Evolutionary conservation across 2,797 vertebrate genomes (phyloP), one percentile per base, ranked within the genome.

Genomic region (Petrocephalus schoutedeni): DNA sequence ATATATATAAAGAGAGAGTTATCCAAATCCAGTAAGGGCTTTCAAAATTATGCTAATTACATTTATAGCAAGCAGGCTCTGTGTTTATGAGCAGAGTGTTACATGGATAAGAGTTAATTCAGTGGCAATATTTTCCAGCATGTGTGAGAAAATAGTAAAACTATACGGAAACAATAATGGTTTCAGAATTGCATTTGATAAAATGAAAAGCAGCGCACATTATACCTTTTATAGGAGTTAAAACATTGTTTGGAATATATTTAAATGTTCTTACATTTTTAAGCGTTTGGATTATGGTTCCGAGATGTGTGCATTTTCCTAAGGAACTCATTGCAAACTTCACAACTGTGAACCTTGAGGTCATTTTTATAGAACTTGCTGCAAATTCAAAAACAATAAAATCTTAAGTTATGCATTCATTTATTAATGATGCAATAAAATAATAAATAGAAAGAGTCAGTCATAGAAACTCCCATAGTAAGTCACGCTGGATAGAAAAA

Each of bases 141-240:
- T 91, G 91, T 89, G 89, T 87, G 88, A 90, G 91, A 89, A 89
- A 86, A 88, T 85, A 77, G 90, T 90, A 86, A 92, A 90, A 88
- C 87, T 90, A 89, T 91, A 90, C 91, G 91, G 91, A 93, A 92
- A 67, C 86, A 88, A 87, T 92, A 90, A 90, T 88, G 41, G 88
- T 88, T 88, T 88, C 89, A 89, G 86, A 90, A 91, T 90, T 91
- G 83, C 87, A 4, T 61, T 59, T 53, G 54, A 87, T 51, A 92
- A 91, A 92, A 91, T 90, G 90, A 88, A 41, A 88, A 90, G 91
- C 91, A 89, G 90, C 91, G 54, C 88, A 87, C 2, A 19, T 86
- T 56, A 87, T 53, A 21, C n/a, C 6, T 89, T 90, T 91, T 89
- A 92, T 85, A 86, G 88, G 86, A 87, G 89, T 91, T 91, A 90